phyloP scores from a whole-genome alignment of 2,888 invertebrate species.

The Oligia latruncula region DNA sequence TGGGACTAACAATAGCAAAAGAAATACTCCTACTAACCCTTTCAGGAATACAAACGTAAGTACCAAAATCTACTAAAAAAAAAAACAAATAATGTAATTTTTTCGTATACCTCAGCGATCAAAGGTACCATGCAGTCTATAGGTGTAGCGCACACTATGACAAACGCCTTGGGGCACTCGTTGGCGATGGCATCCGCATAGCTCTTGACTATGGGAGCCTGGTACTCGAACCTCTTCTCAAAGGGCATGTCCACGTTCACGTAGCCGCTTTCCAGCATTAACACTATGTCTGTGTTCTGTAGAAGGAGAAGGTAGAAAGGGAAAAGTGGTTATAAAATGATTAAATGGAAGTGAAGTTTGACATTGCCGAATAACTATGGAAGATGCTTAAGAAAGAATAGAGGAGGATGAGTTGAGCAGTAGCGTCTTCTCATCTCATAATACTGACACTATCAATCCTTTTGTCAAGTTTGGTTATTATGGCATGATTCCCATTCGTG shows the following conservation, averaged over 20 bases:
- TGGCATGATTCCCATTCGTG: not conserved
- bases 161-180: slow-evolving; percentile 89
- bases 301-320: slow-evolving; percentile 27
- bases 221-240: slow-evolving; percentile 80
- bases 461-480: not conserved
- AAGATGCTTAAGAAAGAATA: not conserved
- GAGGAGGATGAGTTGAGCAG: too few relatives aligned
- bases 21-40: not conserved
- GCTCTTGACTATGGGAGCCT: slow-evolving; percentile 83
- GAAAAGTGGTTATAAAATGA: slow-evolving; percentile 8
- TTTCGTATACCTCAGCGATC: slow-evolving; percentile 81
- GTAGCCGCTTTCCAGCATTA: slow-evolving; percentile 82
- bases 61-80: not conserved
- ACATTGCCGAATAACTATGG: not conserved
- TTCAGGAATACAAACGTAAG: not conserved
- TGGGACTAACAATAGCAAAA: not conserved
- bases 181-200: slow-evolving; percentile 87
- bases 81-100: too few relatives aligned
- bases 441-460: not conserved
- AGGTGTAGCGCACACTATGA: slow-evolving; percentile 88
- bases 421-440: not conserved
- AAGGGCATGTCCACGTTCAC: slow-evolving; percentile 76
- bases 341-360: not conserved
- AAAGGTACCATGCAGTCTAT: slow-evolving; percentile 90
- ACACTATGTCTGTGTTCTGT: slow-evolving; percentile 85